Evolutionary conservation across 1,140 invertebrate genomes (phyloP), one percentile per base, ranked within the genome.

Genomic region (Drosophila lacertosa): DNA sequence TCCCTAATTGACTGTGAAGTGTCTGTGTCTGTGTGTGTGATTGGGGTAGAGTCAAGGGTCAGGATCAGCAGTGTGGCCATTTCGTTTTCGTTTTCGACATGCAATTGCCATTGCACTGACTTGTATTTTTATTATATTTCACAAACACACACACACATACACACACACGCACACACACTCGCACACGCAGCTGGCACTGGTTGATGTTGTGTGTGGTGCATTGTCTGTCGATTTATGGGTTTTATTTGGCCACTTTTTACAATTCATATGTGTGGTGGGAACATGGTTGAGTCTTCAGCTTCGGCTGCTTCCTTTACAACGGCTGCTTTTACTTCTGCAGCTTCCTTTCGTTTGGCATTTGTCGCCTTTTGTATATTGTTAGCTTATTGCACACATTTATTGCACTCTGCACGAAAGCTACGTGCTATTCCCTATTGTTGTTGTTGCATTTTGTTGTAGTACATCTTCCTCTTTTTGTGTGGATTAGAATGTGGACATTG

Each of bases 191-290:
- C 48, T 62, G 32, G 13, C n/a, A 54, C 26, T 48, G 29, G n/a
- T 29, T 22, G 37, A 32, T 67, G 18, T 40, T 37, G 32, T 48
- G 24, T 69, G 24, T 75, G 71, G 39, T 69, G 72, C 81, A 83
- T 84, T 83, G 80, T 83, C 64, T 74, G 82, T 82, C 81, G 77
- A 84, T 84, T 84, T 84, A 86, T 84, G 81, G 81, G 74, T 86
- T 86, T 86, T 84, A 84, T 84, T 84, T 86, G 73, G 77, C 81
- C 73, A 84, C 81, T 84, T 80, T 83, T 80, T 76, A 80, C 66
- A 65, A 54, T 71, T 50, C 53, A 70, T 70, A 50, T 64, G 35
- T 59, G 18, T 64, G 33, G 16, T 40, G 60, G n/a, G 26, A 47
- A 64, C 50, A 65, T 64, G 44, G 35, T 40, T 35, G 35, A 35